Evolutionary conservation across 1,140 invertebrate genomes (phyloP).

Genomic region (Drosophila kanapiae): DNA sequence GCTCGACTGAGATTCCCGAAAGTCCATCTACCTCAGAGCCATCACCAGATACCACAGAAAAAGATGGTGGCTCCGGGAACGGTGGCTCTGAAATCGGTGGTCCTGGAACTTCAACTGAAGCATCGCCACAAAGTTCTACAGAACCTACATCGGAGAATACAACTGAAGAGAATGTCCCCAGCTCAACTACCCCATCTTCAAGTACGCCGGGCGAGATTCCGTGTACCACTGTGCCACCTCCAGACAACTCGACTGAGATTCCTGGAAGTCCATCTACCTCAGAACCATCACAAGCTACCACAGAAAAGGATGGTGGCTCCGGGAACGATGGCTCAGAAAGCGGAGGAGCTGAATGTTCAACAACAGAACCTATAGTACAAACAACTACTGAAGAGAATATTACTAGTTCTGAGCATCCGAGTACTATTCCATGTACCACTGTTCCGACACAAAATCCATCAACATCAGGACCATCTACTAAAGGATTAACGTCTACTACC

Average conservation of each 20-base stretch:
- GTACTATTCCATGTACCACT: not conserved
- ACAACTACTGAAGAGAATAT: not conserved
- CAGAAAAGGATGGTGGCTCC: not conserved
- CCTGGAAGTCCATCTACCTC: not conserved
- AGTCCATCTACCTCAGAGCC: not conserved
- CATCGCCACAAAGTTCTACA: not conserved
- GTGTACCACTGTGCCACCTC: not conserved
- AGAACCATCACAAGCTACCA: not conserved
- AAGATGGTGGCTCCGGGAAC: not conserved
- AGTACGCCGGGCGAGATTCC: too few relatives aligned
- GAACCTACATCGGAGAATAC: not conserved
- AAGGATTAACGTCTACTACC: too few relatives aligned
- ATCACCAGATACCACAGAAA: not conserved
- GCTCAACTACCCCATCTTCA: not conserved
- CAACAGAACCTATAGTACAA: not conserved
- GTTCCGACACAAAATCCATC: not conserved
- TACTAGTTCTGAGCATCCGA: not conserved
- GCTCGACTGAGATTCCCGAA: not conserved
- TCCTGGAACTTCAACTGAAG: not conserved
- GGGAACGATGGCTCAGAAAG: not conserved
- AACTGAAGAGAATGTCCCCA: not conserved
- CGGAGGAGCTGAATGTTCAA: too few relatives aligned
- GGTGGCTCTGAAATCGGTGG: not conserved
- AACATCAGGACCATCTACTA: not conserved
- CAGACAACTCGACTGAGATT: not conserved